Conservation (phyloP, 92 coral and sea anemone species). For the Epizoanthus fatuus region DNA sequence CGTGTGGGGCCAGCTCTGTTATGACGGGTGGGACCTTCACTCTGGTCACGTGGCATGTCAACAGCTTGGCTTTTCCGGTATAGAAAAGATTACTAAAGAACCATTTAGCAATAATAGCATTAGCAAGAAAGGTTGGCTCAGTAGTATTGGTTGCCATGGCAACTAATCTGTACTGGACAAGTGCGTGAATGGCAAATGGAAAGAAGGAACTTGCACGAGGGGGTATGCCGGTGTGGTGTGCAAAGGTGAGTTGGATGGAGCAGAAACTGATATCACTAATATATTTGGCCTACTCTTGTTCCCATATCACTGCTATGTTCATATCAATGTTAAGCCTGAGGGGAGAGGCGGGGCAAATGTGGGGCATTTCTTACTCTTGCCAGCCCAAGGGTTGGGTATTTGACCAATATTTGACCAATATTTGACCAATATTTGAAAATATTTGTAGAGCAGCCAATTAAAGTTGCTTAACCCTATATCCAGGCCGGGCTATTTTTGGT, state of each 20-base stretch:
- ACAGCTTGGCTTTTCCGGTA: constrained; percentile 79
- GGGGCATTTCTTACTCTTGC: too few relatives aligned
- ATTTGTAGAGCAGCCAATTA: too few relatives aligned
- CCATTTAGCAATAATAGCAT: constrained; percentile 47
- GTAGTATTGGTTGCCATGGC: constrained; percentile 74
- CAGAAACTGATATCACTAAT: too few relatives aligned
- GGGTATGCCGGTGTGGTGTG: constrained; percentile 88
- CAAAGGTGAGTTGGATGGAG: constrained; percentile 55
- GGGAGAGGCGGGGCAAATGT: too few relatives aligned
- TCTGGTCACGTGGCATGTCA: constrained; percentile 81
- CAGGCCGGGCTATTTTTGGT: too few relatives aligned
- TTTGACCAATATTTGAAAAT: too few relatives aligned
- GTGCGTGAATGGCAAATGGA: constrained; percentile 82
- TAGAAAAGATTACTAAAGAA: constrained; percentile 10
- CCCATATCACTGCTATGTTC: background rate
- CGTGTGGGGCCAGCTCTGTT: constrained; percentile 83
- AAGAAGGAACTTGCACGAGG: constrained; percentile 53
- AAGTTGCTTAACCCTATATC: too few relatives aligned
- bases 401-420: too few relatives aligned
- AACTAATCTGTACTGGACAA: constrained; percentile 74
- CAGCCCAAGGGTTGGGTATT: too few relatives aligned
- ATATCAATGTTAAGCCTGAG: background rate
- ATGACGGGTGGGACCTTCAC: constrained; percentile 73
- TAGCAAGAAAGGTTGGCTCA: constrained; percentile 72
- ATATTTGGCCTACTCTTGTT: background rate